Evolutionary conservation across 2,888 invertebrate genomes (phyloP), one percentile per base, ranked within the genome.

Genomic region (Lycia hirtaria): DNA sequence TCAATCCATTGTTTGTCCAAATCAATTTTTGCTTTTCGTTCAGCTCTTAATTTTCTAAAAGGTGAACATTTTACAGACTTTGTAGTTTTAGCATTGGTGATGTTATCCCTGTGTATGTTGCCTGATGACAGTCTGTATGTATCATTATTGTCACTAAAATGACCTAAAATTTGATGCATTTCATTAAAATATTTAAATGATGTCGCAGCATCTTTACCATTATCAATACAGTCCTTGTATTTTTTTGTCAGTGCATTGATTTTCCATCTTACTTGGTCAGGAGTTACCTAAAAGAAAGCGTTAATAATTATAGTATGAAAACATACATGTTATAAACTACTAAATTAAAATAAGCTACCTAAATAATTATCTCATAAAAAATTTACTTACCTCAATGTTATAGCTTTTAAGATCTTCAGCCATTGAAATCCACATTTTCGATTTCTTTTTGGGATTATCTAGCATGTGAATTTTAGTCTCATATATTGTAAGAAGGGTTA

Each of bases 191-290:
- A 86, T 66, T 85, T 85, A 54, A 85, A 85, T 54, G 73, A 70
- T 1, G 26, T 20, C 50, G 71, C 60, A 48, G 75, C 64, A 0
- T 76, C 78, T 68, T 84, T 83, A 15, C 85, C 83, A 75, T 73
- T 85, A 48, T 85, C 85, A 64, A 84, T 71, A 41, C 85, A 83
- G 55, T 86, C 85, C 68, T 81, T 85, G 51, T 86, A 86, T 62
- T 84, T 85, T 67, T 86, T 86, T 58, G 85, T 86, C 3, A 86
- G 71, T 28, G 85, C 85, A 78, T 86, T 86, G 58, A 86, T 76
- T 78, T 86, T 86, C 85, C 85, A 86, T 47, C 85, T 71, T 0
- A 86, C 85, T 75, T 86, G 85, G 65, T 86, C 85, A 65, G 85
- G 71, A 30, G 85, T 86, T 22, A 85, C 85, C 85, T 86, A 47